Conservation (phyloP, 2,888 invertebrate species). For the Rhamnusium bicolor region DNA sequence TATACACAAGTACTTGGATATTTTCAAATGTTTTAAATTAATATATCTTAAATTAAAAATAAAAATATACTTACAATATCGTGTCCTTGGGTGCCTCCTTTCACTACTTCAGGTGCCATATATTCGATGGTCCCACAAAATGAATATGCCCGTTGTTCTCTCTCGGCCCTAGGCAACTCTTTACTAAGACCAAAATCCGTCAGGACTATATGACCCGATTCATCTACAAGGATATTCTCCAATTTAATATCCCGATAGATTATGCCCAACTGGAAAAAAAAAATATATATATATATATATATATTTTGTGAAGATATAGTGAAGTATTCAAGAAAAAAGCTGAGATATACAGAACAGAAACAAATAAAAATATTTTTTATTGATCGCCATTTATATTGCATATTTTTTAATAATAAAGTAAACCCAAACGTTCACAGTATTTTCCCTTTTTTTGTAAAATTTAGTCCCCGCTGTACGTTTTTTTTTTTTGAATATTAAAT, state of each 20-base stretch:
- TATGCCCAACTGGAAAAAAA: constrained; percentile 87
- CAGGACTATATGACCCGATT: constrained; percentile 94
- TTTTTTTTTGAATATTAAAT: no score
- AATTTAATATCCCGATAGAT: constrained; percentile 98
- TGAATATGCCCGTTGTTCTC: constrained; percentile 89
- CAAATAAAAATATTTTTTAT: no score
- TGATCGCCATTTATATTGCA: no score
- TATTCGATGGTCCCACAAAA: constrained; percentile 99
- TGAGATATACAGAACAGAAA: no score
- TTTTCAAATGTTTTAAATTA: no score
- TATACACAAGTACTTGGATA: no score
- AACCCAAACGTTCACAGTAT: no score
- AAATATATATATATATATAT: constrained; percentile 41
- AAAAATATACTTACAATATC: constrained; percentile 86
- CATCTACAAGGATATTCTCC: constrained; percentile 96
- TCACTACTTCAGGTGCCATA: constrained; percentile 90
- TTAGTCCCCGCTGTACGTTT: no score
- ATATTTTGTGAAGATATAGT: no score
- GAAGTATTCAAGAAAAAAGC: no score
- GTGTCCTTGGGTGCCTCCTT: constrained; percentile 91
- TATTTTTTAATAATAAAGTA: no score
- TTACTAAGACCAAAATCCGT: constrained; percentile 99
- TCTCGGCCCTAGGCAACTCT: constrained; percentile 80
- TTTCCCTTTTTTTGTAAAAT: no score
- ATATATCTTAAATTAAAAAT: not conserved